Base-by-base conservation (phyloP, 2,888 invertebrate species). In the Meloe dianella region DNA sequence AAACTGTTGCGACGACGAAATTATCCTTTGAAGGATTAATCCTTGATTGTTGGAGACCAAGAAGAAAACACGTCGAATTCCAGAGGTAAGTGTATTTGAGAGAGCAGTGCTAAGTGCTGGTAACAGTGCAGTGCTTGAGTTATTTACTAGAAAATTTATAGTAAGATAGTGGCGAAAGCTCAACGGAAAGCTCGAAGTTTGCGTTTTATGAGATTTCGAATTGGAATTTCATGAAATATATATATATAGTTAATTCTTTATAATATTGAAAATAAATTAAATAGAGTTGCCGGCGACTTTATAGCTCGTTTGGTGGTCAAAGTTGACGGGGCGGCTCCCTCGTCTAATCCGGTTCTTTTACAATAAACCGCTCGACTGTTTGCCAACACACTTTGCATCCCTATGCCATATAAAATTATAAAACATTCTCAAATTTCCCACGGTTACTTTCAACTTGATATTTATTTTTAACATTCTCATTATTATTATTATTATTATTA, bases 311-410 rank as follows among this genome's bases (percentile, higher is more conserved):
- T 54, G 54, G 22, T 54, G 54, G 54, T 54, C 54, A 20, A 54
- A 54, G 24, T 54, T 47, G 47, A 47, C 51, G 54, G 54, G 54
- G 54, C 54, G 54, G 54, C 24, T 24, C 9, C 6, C 54, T 24
- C 54, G 54, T 54, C 54, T 54, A 54, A 20, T 54, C 75, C 65
- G 66, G 69, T 71, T 71, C 74, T 75, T 79, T 75, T 74, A 71
- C 72, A 41, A 17, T 17, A 71, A 68, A 72, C 68, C 71, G 70
- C 77, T 24, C 77, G 77, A 73, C 77, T 82, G 82, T 84, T 85
- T 84, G 80, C 83, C 79, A 73, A 82, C 81, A 78, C 79, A 79
- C 79, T 80, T 79, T 80, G 79, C 81, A 81, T 79, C 81, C 79
- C 79, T 78, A 74, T 79, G 82, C 79, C 79, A 81, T 20, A 47